phyloP scores from a whole-genome alignment of 2,113 vertebrate species.

The Chaetura pelagica region DNA sequence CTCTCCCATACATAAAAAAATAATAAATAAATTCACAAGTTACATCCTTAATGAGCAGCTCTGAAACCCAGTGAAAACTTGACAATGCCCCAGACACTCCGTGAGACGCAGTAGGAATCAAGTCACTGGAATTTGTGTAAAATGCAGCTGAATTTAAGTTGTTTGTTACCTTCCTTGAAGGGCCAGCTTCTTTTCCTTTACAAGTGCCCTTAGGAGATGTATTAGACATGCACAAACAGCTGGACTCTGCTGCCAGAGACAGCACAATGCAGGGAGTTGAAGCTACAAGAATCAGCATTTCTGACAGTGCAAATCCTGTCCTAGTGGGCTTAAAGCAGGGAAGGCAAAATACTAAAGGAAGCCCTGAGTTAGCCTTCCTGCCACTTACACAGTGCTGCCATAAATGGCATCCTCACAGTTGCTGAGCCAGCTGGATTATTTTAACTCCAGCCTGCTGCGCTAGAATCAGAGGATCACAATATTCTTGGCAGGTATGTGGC shows the following conservation, averaged over 20 bases:
- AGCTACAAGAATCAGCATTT: slow-evolving; percentile 47
- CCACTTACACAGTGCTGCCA: not conserved
- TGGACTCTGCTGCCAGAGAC: slow-evolving; percentile 19
- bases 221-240: slow-evolving; percentile 52
- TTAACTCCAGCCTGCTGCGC: not conserved
- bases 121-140: slow-evolving; percentile 5
- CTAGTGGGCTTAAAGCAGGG: not conserved
- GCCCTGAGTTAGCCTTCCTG: not conserved
- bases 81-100: not conserved
- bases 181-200: slow-evolving; percentile 25
- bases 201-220: not conserved
- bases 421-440: slow-evolving; percentile 37
- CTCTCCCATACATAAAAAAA: not conserved
- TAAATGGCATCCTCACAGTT: not conserved
- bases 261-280: not conserved
- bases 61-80: not conserved
- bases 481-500: not conserved
- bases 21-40: not conserved
- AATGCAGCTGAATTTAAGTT: not conserved
- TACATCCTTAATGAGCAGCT: not conserved
- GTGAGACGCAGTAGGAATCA: not conserved
- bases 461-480: not conserved
- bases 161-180: slow-evolving; percentile 29
- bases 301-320: slow-evolving; percentile 36
- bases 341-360: slow-evolving; percentile 20